These are phyloP conservation scores for Spizella passerina DNA, from an alignment of 2,797 vertebrate genomes.

Conservation along the genomic window DNA sequence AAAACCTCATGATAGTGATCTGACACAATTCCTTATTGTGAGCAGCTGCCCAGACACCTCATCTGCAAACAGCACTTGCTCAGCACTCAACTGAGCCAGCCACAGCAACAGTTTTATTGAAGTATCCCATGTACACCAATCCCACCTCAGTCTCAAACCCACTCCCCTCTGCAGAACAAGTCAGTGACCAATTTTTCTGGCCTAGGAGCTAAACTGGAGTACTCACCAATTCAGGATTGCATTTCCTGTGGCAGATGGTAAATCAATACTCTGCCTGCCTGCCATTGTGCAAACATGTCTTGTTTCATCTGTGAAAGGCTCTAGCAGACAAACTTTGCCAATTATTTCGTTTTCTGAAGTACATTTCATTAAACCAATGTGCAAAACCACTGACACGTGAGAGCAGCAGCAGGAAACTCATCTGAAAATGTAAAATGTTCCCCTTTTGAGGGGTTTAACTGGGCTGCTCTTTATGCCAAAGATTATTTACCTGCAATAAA, in stretches of 20 bases:
- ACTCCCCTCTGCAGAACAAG: background rate
- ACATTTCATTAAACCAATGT: background rate
- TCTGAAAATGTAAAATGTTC: background rate
- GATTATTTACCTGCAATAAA: background rate
- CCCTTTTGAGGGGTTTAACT: background rate
- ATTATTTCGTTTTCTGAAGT: background rate
- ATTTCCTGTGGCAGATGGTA: background rate
- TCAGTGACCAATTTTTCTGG: background rate
- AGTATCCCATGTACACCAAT: background rate
- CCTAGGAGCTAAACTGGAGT: background rate
- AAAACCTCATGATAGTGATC: background rate
- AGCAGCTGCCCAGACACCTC: background rate
- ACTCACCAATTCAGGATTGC: background rate
- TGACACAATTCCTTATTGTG: rapidly evolving
- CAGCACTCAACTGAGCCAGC: background rate
- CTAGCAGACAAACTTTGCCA: background rate
- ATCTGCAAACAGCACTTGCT: background rate
- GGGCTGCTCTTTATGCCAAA: background rate
- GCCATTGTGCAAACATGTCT: background rate
- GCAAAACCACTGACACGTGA: background rate
- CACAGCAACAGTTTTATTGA: background rate
- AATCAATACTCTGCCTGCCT: background rate
- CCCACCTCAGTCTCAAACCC: background rate
- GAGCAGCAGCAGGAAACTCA: background rate
- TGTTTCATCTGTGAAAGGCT: background rate